Evolutionary conservation across 2,888 invertebrate genomes (phyloP), one percentile per base, ranked within the genome.

Genomic region (Isoperla grammatica): DNA sequence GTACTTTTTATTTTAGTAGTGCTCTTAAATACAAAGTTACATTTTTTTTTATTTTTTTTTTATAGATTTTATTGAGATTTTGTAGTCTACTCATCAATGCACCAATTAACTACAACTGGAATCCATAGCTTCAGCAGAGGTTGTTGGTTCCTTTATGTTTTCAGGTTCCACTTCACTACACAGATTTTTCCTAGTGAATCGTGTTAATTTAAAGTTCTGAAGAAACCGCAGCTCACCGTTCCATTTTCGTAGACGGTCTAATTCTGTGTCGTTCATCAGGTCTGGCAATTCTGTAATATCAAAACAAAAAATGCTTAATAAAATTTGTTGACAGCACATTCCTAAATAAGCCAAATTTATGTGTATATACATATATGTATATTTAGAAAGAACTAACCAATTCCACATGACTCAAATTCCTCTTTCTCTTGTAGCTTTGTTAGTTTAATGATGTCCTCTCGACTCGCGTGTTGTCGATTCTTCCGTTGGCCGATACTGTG

Each of bases 401-500:
- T 75, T 23, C 93, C 93, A 69, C 87, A 87, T 0, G 83, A 82
- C 61, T 84, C 78, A 70, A 85, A 93, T 70, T 93, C 91, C 63
- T 84, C 82, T 8, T 68, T 74, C 68, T 94, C 93, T 56, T 81
- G 80, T 68, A 89, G 84, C 64, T 85, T 79, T 0, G 88, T 89
- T 68, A 91, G 83, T 68, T 83, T 83, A 48, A 94, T 86, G 9
- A 87, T 81, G 73, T 89, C 87, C 73, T 89, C 85, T 61, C 94
- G 79, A 65, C 85, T 86, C 0, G 86, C 88, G 74, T 93, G 90
- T 69, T 92, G 92, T 12, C 84, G 78, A 65, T 82, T 85, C 67
- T 83, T 43, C 56, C 90, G 81, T 59, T 85, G 82, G 0, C 87
- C 87, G 35, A 93, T 82, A 0, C 87, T 86, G 70, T 90, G 87